phyloP scores from a whole-genome alignment of 1,140 invertebrate genomes.

The Mycetomoellerius zeteki region DNA sequence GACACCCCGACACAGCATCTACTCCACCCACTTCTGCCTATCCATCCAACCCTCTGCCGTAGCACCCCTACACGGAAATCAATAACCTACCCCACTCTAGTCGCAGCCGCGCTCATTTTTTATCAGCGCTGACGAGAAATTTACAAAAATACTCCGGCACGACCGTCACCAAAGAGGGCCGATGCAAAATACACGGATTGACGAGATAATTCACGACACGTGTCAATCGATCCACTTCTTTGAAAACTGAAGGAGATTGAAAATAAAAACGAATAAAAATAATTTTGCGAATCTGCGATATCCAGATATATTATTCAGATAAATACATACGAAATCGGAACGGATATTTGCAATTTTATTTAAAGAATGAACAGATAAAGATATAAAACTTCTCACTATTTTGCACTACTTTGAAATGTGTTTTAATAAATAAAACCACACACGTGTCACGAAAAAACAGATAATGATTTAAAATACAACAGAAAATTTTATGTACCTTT shows the following conservation, averaged over 20 bases:
- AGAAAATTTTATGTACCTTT: background rate
- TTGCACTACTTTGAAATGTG: background rate
- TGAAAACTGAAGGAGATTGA: constrained; percentile 31
- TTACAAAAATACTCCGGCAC: constrained; percentile 56
- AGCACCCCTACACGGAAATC: constrained; percentile 82
- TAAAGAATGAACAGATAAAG: background rate
- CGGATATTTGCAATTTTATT: background rate
- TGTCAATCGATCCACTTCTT: constrained; percentile 42
- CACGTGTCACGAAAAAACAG: background rate
- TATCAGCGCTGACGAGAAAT: constrained; percentile 62
- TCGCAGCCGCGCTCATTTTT: constrained; percentile 57
- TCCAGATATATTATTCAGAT: background rate
- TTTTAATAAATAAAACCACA: constrained; percentile 5
- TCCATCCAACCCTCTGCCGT: constrained; percentile 56
- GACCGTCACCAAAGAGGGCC: background rate
- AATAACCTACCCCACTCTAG: constrained; percentile 83
- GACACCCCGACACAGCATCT: constrained; percentile 80
- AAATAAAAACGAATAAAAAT: constrained; percentile 33
- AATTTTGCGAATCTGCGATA: background rate
- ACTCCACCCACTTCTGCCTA: constrained; percentile 41
- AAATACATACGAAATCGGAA: background rate
- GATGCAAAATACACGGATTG: constrained; percentile 22
- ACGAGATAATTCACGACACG: constrained; percentile 41
- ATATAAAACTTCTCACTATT: background rate
- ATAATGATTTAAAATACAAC: background rate